Percentiles rank a stretch among this genome's conserved stretches.
phyloP scores from a whole-genome alignment of 2,888 invertebrate species.

The Incurvaria masculella region DNA sequence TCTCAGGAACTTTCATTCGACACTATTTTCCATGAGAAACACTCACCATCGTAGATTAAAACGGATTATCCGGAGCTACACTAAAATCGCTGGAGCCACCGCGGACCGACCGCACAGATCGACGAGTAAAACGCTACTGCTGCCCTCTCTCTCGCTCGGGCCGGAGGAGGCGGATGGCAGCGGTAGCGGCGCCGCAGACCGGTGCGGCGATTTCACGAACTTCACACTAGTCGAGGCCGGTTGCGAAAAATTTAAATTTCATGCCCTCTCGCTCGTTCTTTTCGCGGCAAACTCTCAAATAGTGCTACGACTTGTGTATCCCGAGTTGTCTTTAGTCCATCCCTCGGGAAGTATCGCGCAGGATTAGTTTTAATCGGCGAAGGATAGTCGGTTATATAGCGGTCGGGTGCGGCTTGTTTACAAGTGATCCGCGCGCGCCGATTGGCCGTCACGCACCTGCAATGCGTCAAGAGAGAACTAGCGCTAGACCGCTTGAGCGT shows the following conservation, averaged over 20 bases:
- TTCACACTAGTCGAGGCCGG: conserved; percentile 37
- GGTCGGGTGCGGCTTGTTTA: conserved; percentile 72
- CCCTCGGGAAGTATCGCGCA: conserved; percentile 50
- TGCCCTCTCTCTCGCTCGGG: conserved; percentile 52
- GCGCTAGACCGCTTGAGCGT: conserved; percentile 17
- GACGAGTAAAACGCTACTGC: conserved; percentile 58
- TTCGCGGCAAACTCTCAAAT: conserved; percentile 22
- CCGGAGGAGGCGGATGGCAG: too few species aligned
- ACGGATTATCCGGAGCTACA: conserved; percentile 59
- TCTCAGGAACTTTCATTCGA: conserved; percentile 37
- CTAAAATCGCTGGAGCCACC: conserved; percentile 58
- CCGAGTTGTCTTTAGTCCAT: conserved; percentile 48
- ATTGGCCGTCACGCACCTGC: conserved; percentile 83
- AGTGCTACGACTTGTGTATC: conserved; percentile 30
- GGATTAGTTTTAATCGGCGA: conserved; percentile 62
- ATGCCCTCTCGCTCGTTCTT: conserved; percentile 36
- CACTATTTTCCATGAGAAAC: conserved; percentile 44
- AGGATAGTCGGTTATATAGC: conserved; percentile 64
- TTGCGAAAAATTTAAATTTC: conserved; percentile 44
- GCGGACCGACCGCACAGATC: conserved; percentile 55
- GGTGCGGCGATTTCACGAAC: not conserved
- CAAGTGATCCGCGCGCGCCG: conserved; percentile 66
- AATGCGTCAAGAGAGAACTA: conserved; percentile 67
- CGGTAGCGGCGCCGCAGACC: conserved; percentile 44
- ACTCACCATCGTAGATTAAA: conserved; percentile 60